Evolutionary conservation across 2,888 invertebrate species (phyloP).

Genomic region (Zootermopsis nevadensis): DNA sequence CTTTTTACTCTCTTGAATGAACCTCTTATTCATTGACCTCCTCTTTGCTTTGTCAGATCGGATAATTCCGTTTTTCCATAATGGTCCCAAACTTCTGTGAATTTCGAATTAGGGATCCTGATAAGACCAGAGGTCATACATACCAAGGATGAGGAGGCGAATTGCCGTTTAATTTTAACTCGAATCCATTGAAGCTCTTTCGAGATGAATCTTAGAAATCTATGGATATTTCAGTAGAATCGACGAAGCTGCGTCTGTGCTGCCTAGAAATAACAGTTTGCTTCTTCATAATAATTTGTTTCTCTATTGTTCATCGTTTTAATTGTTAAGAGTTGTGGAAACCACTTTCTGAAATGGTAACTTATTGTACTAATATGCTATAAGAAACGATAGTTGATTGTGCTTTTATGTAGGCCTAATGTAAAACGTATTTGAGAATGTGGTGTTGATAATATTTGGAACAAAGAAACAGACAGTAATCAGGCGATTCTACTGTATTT

Average conservation of each 20-base stretch:
- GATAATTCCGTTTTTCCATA: neutral
- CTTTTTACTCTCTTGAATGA: neutral
- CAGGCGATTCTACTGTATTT: too few species aligned
- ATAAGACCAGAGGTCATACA: slow-evolving; percentile 13
- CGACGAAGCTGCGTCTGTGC: neutral
- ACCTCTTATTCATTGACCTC: slow-evolving; percentile 5
- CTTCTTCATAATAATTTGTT: neutral
- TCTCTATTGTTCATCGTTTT: neutral
- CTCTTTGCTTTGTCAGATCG: neutral
- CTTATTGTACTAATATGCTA: too few species aligned
- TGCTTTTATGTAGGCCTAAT: too few species aligned
- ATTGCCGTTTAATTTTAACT: slow-evolving; percentile 33
- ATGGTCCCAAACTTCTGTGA: slow-evolving; percentile 18
- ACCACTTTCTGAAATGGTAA: too few species aligned
- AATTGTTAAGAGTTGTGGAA: neutral
- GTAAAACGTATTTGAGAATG: too few species aligned
- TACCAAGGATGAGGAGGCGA: neutral
- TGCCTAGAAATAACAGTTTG: neutral
- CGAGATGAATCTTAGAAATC: neutral
- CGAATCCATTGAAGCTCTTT: neutral
- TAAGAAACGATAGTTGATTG: too few species aligned
- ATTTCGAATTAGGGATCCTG: neutral
- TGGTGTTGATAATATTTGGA: too few species aligned
- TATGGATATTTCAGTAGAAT: neutral
- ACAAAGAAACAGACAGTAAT: too few species aligned